A percentile compares a stretch with the other conserved stretches of the same genome.
Evolutionary conservation across 2,888 invertebrate genomes (phyloP).

Genomic region (Morpho deidamia): DNA sequence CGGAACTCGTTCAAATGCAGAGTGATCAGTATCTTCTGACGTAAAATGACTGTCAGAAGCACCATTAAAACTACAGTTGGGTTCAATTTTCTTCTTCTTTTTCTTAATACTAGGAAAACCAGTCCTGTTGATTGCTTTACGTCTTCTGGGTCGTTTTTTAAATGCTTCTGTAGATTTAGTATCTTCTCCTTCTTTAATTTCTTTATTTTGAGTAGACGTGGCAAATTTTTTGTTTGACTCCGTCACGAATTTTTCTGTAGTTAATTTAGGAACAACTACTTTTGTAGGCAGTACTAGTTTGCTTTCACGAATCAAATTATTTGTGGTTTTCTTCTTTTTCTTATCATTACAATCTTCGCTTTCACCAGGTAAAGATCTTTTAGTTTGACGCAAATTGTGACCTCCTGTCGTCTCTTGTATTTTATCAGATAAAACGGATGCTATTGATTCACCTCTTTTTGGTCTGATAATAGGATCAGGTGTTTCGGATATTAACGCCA

Average conservation of each 20-base stretch:
- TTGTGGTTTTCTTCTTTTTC: conserved; percentile 64
- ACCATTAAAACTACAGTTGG: conserved; percentile 35
- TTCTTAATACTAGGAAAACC: conserved; percentile 92
- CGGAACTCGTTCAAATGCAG: conserved; percentile 83
- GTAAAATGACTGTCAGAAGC: conserved; percentile 56
- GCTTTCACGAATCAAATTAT: conserved; percentile 65
- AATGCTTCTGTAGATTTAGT: conserved; percentile 41
- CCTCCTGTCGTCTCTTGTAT: conserved; percentile 64
- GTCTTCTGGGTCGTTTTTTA: conserved; percentile 78
- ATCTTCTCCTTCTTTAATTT: conserved; percentile 41
- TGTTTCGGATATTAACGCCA: conserved; percentile 60
- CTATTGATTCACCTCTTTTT: conserved; percentile 68
- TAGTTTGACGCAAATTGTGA: conserved; percentile 65
- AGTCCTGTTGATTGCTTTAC: conserved; percentile 90
- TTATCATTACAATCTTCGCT: conserved; percentile 57
- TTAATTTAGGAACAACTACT: conserved; percentile 58
- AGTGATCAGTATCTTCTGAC: conserved; percentile 63
- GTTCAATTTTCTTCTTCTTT: conserved; percentile 84
- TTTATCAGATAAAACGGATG: conserved; percentile 70
- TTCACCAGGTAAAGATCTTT: conserved; percentile 59
- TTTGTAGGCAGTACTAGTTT: conserved; percentile 65
- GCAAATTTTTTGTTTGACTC: conserved; percentile 47
- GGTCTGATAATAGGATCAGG: conserved; percentile 59
- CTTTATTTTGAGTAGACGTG: conserved; percentile 43
- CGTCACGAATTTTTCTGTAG: conserved; percentile 53